Evolutionary conservation across 2,888 invertebrate species (phyloP).

Genomic region (Melanostoma scalare): DNA sequence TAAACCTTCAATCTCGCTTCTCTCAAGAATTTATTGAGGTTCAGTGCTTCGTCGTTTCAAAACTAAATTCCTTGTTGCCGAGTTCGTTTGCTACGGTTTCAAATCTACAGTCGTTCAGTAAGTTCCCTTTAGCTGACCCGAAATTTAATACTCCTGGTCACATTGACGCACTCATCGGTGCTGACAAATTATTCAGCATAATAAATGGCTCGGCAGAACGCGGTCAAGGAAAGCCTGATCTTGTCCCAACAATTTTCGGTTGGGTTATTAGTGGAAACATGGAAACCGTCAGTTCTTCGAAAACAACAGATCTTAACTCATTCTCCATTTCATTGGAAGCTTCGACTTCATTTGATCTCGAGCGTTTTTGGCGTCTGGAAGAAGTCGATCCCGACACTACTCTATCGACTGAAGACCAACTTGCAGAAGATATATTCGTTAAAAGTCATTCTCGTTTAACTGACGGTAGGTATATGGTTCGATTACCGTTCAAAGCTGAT

Average conservation of each 20-base stretch:
- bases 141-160: slow-evolving; percentile 19
- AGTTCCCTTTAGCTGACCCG: slow-evolving; percentile 1
- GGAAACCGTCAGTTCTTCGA: neutral
- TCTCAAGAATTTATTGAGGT: slow-evolving; percentile 12
- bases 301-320: neutral
- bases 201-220: slow-evolving; percentile 9
- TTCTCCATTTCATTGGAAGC: slow-evolving; percentile 10
- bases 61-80: slow-evolving; percentile 4
- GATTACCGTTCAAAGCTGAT: slow-evolving; percentile 1
- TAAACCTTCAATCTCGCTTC: slow-evolving; percentile 7
- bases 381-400: slow-evolving; percentile 20
- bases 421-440: slow-evolving; percentile 29
- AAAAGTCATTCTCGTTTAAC: slow-evolving; percentile 23
- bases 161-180: slow-evolving; percentile 22
- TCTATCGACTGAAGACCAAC: slow-evolving; percentile 20
- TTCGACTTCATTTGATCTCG: slow-evolving; percentile 21
- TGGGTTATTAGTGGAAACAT: slow-evolving; percentile 31
- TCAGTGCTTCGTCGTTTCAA: slow-evolving; percentile 15
- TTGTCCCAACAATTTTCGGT: slow-evolving; percentile 22
- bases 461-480: slow-evolving; percentile 20
- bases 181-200: slow-evolving; percentile 25
- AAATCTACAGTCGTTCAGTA: slow-evolving; percentile 11
- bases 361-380: slow-evolving; percentile 46
- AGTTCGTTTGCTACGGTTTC: slow-evolving; percentile 4
- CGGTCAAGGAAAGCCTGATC: slow-evolving; percentile 18